Evolutionary conservation across 2,888 invertebrate genomes (phyloP), one percentile per base, ranked within the genome.

Genomic region (Esperia sulphurella): DNA sequence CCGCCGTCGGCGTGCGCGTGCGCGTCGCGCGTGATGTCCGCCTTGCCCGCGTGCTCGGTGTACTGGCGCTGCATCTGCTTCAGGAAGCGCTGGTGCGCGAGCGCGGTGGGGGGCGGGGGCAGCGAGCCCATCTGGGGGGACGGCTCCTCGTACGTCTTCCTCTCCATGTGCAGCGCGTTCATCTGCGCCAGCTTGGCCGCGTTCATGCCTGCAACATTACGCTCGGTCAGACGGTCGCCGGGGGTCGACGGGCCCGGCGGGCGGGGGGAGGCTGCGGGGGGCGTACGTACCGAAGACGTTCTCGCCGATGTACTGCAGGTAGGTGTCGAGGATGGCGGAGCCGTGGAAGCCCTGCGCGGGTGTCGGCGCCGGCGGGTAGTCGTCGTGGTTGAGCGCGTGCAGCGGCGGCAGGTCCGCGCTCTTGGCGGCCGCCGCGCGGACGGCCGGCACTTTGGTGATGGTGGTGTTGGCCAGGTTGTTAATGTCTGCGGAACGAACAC

Each of bases 261-360:
- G n/a, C n/a, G n/a, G 21, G 5, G 21, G 21, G 21, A 2, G 21
- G 21, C n/a, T 1, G 3, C 35, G 10, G 35, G n/a, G 1, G 35
- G 68, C 86, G 91, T 74, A 68, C 86, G 91, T 74, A 86, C 94
- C 92, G 53, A 93, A 92, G 45, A 95, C 93, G 70, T 95, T 96
- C 75, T 96, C 96, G 1, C 95, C 95, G 67, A 97, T 96, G 68
- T 96, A 94, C 77, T 97, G 96, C 53, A 97, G 91, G 75, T 97
- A 97, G 10, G 96, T 96, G 78, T 97, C 96, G 53, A 97, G 84
- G 49, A 97, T 91, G 2, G 96, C 95, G 4, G 95, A 95, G 41
- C 95, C 92, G 45, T 94, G 92, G 52, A 94, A 91, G 5, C 93
- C 92, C 9, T 93, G 93, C 35, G 93, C 93, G 71, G 21, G 21